Base-by-base conservation (phyloP, 2,113 vertebrate species). In the Alethe castanea region DNA sequence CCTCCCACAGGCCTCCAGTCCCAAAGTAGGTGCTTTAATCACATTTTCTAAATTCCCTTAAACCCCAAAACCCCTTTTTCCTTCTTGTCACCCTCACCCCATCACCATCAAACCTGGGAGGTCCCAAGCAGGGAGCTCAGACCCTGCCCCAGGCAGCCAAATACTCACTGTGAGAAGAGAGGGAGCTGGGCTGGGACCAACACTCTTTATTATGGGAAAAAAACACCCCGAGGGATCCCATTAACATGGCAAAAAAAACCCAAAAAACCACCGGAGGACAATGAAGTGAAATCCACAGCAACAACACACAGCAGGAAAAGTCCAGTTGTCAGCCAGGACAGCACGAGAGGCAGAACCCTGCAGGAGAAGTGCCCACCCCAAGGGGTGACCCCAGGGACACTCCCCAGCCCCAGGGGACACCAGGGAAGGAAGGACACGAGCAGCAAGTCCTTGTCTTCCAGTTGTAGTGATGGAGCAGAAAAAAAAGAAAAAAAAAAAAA, bases 131-230 rank as follows among this genome's bases (percentile, higher is more conserved):
- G 42, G 19, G 70, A 53, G 57, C 62, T 50, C 71, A 65, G 47
- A 26, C 38, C 25, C 40, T 24, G 57, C 38, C 28, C 19, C 35
- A 24, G 24, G 19, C 42, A 72, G 76, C 57, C 81, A 59, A 81
- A 64, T 2, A 5, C n/a, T 60, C 60, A 1, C 0, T 2, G 57
- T 18, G 61, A 90, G 59, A 71, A 59, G 8, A 1, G 64, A 28
- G 53, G 10, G 64, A 26, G 60, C 31, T 4, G 1, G 61, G 72
- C 47, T 81, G 71, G n/a, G 91, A 89, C 88, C 94, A 92, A 62
- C 73, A 50, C 11, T 7, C 44, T 97, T 97, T 97, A 97, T 96
- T 96, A 67, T 5, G 65, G 47, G 47, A 47, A 23, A 90, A 83
- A 62, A 94, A 73, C 82, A 80, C 60, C 72, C 94, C 22, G 13